Evolutionary conservation across 2,888 invertebrate genomes (phyloP).

Genomic region (Drosophila nr. perissopoda): DNA sequence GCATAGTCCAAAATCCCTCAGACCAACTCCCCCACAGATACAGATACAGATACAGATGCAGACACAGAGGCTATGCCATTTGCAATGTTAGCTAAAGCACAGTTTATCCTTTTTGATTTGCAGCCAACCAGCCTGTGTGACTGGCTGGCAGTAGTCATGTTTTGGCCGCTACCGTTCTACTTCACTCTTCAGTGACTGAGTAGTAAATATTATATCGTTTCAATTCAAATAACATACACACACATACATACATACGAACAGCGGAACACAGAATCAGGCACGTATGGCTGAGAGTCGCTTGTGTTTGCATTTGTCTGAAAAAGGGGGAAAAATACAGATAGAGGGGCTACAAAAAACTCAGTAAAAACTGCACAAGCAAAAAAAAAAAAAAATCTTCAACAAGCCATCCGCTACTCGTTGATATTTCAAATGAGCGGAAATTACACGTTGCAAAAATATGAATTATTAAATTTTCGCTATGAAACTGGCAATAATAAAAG

Average conservation of each 20-base stretch:
- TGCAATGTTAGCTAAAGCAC: conserved; percentile 67
- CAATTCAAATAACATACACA: conserved; percentile 64
- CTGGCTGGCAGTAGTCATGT: conserved; percentile 52
- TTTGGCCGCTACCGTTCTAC: conserved; percentile 43
- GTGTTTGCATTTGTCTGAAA: conserved; percentile 51
- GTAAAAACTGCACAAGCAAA: conserved; percentile 10
- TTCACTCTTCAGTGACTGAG: conserved; percentile 54
- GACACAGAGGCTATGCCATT: conserved; percentile 25
- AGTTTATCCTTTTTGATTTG: conserved; percentile 81
- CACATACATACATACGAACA: conserved; percentile 22
- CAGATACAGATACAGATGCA: conserved; percentile 17
- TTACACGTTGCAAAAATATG: conserved; percentile 66
- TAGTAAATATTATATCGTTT: conserved; percentile 77
- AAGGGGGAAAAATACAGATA: conserved; percentile 15
- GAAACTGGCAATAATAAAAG: conserved; percentile 55
- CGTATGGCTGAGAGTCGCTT: conserved; percentile 28
- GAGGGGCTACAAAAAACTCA: conserved; percentile 14
- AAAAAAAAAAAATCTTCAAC: conserved; percentile 7
- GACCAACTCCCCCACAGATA: conserved; percentile 7
- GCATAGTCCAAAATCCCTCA: conserved; percentile 15
- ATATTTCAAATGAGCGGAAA: conserved; percentile 68
- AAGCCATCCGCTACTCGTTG: conserved; percentile 26
- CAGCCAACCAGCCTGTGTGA: conserved; percentile 33
- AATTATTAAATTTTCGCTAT: conserved; percentile 59
- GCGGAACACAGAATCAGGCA: conserved; percentile 27